These are phyloP conservation scores for Phocoena sinus DNA, from an alignment of 2,113 vertebrate species.

Conservation along the genomic window DNA sequence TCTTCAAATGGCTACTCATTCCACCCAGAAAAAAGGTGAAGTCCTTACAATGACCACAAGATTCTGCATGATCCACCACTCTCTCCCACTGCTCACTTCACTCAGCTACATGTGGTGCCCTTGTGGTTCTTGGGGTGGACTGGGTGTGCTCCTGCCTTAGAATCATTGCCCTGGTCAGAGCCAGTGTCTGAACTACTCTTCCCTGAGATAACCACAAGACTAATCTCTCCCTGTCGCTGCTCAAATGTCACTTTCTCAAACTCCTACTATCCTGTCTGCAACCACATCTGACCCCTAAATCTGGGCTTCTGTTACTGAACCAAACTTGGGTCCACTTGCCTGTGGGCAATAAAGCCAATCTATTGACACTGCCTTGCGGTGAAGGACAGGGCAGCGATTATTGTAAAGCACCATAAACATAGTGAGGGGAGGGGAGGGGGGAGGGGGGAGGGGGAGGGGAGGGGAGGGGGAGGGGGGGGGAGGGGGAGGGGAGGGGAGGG, in stretches of 20 bases:
- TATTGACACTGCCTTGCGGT: not conserved
- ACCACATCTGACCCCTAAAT: not conserved
- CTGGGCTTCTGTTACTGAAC: not conserved
- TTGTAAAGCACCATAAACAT: not conserved
- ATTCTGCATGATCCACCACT: not conserved
- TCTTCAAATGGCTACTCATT: not conserved
- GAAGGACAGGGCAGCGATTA: not conserved
- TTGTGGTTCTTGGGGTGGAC: not conserved
- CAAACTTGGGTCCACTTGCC: not conserved
- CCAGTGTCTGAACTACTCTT: not conserved
- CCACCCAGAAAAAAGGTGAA: not conserved
- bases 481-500: no score
- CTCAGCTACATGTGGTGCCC: not conserved
- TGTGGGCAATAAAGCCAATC: not conserved
- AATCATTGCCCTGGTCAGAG: not conserved
- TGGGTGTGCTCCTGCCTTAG: not conserved
- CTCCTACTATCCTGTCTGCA: not conserved
- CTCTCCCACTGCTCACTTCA: not conserved
- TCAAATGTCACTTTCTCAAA: not conserved
- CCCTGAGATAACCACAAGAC: not conserved
- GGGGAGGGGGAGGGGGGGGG: no score
- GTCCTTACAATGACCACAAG: not conserved
- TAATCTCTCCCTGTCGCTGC: not conserved
- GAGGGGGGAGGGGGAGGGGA: accelerated
- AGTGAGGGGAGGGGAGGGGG: accelerated